Evolutionary conservation across 2,888 invertebrate genomes (phyloP).

Genomic region (Agonum fuliginosum): DNA sequence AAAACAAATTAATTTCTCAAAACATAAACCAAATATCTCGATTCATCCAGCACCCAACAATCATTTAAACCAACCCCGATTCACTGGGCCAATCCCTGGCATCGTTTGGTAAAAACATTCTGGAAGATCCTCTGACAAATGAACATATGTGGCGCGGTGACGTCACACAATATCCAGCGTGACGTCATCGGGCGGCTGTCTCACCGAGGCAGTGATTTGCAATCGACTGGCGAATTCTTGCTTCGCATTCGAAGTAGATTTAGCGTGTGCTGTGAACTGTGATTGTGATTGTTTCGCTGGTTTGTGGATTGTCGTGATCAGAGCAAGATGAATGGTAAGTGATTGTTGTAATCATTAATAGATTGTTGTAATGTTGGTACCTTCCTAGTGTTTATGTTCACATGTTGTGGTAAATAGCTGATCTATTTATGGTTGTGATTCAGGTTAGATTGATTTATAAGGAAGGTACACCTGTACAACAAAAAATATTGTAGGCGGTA

Average conservation of each 20-base stretch:
- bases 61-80: too few species aligned
- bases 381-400: background rate
- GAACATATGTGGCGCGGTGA: slow-evolving; percentile 53
- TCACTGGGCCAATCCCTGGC: too few species aligned
- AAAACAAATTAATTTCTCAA: too few species aligned
- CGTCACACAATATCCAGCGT: slow-evolving; percentile 31
- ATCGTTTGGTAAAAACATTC: background rate
- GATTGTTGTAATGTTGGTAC: background rate
- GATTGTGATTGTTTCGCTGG: background rate
- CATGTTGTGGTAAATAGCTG: slow-evolving; percentile 6
- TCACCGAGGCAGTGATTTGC: slow-evolving; percentile 55
- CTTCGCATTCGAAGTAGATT: slow-evolving; percentile 14
- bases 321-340: slow-evolving; percentile 53
- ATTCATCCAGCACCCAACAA: too few species aligned
- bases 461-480: background rate
- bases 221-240: slow-evolving; percentile 3
- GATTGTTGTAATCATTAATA: background rate
- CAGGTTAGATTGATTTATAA: background rate
- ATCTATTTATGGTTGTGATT: slow-evolving; percentile 11
- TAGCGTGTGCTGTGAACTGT: background rate
- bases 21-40: too few species aligned
- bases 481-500: background rate
- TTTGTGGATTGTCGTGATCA: background rate
- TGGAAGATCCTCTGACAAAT: slow-evolving; percentile 13
- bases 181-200: slow-evolving; percentile 51